Evolutionary conservation across 1,140 invertebrate genomes (phyloP).

Genomic region (Orchesella cincta): DNA sequence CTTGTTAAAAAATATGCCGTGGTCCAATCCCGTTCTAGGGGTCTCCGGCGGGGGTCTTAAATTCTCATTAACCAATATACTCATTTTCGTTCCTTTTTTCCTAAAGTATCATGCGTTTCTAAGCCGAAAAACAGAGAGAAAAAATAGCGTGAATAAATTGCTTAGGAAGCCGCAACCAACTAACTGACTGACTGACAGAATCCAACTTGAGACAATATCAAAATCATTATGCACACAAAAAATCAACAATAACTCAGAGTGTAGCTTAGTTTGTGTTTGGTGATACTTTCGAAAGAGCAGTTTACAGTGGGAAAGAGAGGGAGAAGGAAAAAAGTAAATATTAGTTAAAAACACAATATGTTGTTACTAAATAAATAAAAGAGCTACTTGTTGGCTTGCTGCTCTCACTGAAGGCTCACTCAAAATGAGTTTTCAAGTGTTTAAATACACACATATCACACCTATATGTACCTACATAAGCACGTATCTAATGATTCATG

Average conservation of each 20-base stretch:
- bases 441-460: not conserved
- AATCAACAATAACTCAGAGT: not conserved
- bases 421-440: not conserved
- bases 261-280: not conserved
- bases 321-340: constrained; percentile 9
- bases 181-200: not conserved
- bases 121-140: too few species aligned
- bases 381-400: not conserved
- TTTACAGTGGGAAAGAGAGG: not conserved
- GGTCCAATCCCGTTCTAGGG: too few species aligned
- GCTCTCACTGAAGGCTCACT: not conserved
- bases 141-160: constrained; percentile 10
- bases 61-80: too few species aligned
- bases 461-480: not conserved
- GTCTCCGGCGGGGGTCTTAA: too few species aligned
- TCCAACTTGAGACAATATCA: not conserved
- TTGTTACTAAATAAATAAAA: constrained; percentile 10
- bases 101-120: too few species aligned
- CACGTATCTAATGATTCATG: constrained; percentile 4
- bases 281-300: not conserved
- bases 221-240: not conserved
- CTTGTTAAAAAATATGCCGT: too few species aligned
- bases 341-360: constrained; percentile 9
- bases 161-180: constrained; percentile 27
- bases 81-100: too few species aligned